These are phyloP conservation scores for Drosophila ogumai DNA, from an alignment of 1,140 invertebrate genomes.

Conservation along the genomic window DNA sequence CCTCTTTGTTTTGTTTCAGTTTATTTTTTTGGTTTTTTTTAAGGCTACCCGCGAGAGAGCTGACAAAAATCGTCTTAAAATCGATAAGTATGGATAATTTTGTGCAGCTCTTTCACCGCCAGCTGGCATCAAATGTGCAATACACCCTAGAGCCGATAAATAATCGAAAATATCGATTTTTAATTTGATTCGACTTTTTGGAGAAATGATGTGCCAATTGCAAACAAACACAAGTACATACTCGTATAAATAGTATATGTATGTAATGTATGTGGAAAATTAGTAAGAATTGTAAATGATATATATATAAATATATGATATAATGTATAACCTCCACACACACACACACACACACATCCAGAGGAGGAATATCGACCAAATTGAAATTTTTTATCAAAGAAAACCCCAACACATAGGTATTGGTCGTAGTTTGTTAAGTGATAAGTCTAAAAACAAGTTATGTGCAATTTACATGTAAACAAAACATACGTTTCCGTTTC, in stretches of 20 bases:
- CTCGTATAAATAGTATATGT: conserved; percentile 21
- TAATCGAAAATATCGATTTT: conserved; percentile 3
- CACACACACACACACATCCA: conserved; percentile 16
- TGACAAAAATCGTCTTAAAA: neutral
- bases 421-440: conserved; percentile 44
- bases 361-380: conserved; percentile 51
- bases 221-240: conserved; percentile 43
- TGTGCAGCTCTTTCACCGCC: neutral
- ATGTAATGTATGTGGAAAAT: conserved; percentile 40
- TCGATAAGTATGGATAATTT: neutral
- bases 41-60: neutral
- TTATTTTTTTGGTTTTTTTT: neutral
- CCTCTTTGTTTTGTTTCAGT: neutral
- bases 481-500: conserved; percentile 18
- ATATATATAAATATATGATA: conserved; percentile 9
- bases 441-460: conserved; percentile 45
- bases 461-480: conserved; percentile 68
- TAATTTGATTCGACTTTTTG: conserved; percentile 44
- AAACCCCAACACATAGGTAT: conserved; percentile 30
- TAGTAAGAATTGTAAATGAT: conserved; percentile 63
- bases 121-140: conserved; percentile 6
- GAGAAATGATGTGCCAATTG: conserved; percentile 74
- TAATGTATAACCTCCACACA: conserved; percentile 24
- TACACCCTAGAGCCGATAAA: neutral
- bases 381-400: conserved; percentile 36